These are phyloP conservation scores for Eupithecia centaureata DNA, from an alignment of 2,888 invertebrate species.

Conservation along the genomic window DNA sequence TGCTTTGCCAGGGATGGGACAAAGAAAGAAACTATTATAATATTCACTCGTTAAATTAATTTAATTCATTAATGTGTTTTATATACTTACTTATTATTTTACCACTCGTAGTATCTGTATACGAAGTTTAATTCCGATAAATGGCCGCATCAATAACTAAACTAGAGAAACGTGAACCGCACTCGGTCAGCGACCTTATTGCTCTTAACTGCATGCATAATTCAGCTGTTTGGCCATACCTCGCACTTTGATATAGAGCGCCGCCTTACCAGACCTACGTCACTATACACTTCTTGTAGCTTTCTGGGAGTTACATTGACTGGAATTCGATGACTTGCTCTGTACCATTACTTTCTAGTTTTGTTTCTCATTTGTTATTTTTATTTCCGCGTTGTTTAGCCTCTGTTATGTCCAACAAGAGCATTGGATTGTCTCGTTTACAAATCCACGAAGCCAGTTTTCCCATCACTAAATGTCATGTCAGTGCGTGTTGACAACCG, in stretches of 20 bases:
- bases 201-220: constrained; percentile 43
- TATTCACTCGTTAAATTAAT: background rate
- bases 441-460: constrained; percentile 11
- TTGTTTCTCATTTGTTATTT: background rate
- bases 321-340: background rate
- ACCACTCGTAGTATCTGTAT: constrained; percentile 18
- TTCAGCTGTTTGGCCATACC: constrained; percentile 39
- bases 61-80: background rate
- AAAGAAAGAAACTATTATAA: background rate
- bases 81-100: background rate
- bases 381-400: background rate
- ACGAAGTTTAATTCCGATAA: constrained; percentile 28
- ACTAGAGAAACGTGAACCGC: constrained; percentile 32
- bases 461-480: constrained; percentile 24
- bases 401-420: background rate
- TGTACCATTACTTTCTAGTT: background rate
- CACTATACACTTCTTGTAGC: constrained; percentile 7
- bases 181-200: constrained; percentile 40
- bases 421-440: background rate
- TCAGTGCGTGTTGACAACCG: constrained; percentile 44
- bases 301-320: background rate
- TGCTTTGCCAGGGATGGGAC: constrained; percentile 37
- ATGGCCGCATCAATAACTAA: constrained; percentile 31
- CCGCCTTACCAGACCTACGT: constrained; percentile 21
- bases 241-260: constrained; percentile 38